phyloP scores from a whole-genome alignment of 2,113 vertebrate genomes.

The Columbina picui region DNA sequence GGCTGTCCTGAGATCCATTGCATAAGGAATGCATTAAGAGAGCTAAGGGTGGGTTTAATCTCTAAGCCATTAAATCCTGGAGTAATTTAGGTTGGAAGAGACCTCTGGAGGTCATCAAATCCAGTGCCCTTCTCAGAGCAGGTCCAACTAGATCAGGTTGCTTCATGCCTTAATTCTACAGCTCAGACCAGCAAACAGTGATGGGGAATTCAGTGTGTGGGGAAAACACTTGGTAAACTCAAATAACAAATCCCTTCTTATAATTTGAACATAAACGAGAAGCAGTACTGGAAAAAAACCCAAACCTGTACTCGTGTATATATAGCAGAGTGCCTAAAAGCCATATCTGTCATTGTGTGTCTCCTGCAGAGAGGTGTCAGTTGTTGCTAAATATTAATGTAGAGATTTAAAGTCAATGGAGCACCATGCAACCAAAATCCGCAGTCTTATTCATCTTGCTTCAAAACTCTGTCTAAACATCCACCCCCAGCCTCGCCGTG shows the following conservation, averaged over 20 bases:
- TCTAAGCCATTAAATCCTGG: slow-evolving; percentile 34
- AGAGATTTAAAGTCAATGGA: neutral
- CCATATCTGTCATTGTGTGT: neutral
- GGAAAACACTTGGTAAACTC: neutral
- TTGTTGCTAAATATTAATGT: neutral
- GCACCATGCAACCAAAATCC: neutral
- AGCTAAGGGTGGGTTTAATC: slow-evolving; percentile 16
- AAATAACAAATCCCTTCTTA: neutral
- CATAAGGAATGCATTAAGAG: slow-evolving; percentile 22
- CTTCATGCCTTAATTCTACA: neutral
- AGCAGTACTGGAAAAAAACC: neutral
- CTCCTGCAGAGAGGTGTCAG: neutral
- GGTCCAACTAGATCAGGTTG: neutral
- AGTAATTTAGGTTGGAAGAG: slow-evolving; percentile 7
- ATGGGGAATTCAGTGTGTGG: neutral
- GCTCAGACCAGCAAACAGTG: neutral
- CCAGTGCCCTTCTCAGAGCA: neutral
- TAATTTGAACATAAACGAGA: neutral
- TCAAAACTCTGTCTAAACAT: slow-evolving; percentile 27
- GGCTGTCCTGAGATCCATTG: neutral
- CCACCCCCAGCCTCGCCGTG: neutral
- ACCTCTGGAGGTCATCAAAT: slow-evolving; percentile 36
- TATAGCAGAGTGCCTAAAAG: neutral
- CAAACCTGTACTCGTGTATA: neutral
- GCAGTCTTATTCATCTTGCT: slow-evolving; percentile 8